A percentile compares a stretch with the other conserved stretches of the same genome.
phyloP scores from a whole-genome alignment of 2,888 invertebrate species.

The Tinea trinotella region DNA sequence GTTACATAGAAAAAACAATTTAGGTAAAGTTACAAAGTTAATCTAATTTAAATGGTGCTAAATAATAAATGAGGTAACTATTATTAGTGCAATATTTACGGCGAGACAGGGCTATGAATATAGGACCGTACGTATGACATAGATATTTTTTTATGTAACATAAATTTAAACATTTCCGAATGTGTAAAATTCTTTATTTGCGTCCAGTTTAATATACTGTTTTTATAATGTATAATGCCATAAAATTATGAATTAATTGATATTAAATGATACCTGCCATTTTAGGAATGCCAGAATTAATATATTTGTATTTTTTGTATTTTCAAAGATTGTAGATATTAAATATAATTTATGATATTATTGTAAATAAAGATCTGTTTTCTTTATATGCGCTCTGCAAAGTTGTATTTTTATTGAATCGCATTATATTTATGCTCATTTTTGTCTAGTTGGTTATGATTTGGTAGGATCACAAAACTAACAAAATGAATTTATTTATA shows the following conservation, averaged over 20 bases:
- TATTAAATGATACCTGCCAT: constrained; percentile 6
- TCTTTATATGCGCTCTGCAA: not conserved
- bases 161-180: not conserved
- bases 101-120: constrained; percentile 14
- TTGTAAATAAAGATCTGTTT: constrained; percentile 13
- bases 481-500: not conserved
- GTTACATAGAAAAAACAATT: not conserved
- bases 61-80: not conserved
- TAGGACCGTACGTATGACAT: not conserved
- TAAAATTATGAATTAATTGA: constrained; percentile 2
- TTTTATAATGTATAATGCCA: constrained; percentile 8
- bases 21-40: not conserved
- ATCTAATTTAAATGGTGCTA: constrained; percentile 13
- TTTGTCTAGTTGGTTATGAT: not conserved
- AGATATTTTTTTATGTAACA: not conserved
- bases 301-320: constrained; percentile 1
- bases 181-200: not conserved
- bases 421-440: not conserved
- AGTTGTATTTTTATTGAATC: not conserved
- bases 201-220: constrained; percentile 4
- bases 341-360: constrained; percentile 1
- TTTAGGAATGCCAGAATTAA: too few species aligned
- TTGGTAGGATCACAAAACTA: too few species aligned
- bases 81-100: not conserved
- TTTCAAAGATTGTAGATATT: not conserved